Percentiles rank a stretch among this genome's conserved stretches.
phyloP scores from a whole-genome alignment of 2,113 vertebrate species.

The Puffinus mauretanicus region DNA sequence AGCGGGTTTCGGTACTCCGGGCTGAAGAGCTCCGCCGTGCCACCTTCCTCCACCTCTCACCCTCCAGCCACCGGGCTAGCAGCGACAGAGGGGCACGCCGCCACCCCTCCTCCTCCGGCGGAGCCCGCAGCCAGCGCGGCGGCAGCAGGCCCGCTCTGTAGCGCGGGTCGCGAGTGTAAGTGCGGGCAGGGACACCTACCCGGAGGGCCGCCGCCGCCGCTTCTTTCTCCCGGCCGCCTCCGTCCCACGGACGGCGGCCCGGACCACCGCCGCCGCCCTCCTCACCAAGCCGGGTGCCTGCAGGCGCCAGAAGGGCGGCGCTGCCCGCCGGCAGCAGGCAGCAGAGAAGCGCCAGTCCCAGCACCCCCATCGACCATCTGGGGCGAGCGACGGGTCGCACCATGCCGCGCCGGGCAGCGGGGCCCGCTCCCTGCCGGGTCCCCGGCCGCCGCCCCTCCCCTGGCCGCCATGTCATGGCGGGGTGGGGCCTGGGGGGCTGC shows the following conservation, averaged over 20 bases:
- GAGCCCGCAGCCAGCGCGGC: neutral
- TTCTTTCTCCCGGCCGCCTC: neutral
- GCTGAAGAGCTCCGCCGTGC: neutral
- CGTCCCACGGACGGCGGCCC: neutral
- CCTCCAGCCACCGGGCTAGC: neutral
- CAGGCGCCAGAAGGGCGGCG: neutral
- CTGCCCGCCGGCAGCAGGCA: neutral
- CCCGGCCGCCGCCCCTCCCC: neutral
- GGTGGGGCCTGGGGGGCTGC: neutral
- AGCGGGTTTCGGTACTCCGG: neutral
- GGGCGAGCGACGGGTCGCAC: rapidly evolving
- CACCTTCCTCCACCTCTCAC: neutral
- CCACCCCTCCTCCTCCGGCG: neutral
- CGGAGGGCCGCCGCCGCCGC: neutral
- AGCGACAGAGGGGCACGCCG: neutral
- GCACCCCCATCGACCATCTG: neutral
- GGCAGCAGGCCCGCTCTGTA: neutral
- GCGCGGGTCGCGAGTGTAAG: too few relatives aligned
- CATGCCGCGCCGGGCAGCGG: rapidly evolving
- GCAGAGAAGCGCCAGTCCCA: neutral
- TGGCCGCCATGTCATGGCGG: neutral
- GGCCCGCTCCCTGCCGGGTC: rapidly evolving
- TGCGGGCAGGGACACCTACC: neutral
- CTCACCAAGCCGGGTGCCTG: neutral
- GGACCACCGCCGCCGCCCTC: neutral